Base-by-base conservation (phyloP, 2,888 invertebrate genomes). In the Drosophila yooni region DNA sequence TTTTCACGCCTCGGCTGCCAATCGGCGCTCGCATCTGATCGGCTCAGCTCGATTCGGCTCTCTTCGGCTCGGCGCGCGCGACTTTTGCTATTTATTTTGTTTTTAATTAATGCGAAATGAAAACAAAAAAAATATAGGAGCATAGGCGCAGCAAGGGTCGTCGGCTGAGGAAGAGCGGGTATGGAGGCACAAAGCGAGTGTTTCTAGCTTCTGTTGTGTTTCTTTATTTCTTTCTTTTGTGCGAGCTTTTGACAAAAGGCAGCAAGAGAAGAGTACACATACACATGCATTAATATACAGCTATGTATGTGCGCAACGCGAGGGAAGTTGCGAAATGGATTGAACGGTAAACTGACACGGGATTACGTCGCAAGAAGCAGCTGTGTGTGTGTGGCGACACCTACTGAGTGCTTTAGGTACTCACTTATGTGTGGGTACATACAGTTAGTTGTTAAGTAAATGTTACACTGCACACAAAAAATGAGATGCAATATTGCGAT, bases 101-200 rank as follows among this genome's bases (percentile, higher is more conserved):
- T 89, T 90, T 90, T 90, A 90, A 89, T 90, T 90, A 91, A 90
- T 89, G 89, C 90, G 89, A 90, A 89, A 87, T 89, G 85, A 83
- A 79, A 83, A 84, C 87, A 87, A 91, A 86, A 88, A 25, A 90
- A 86, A 85, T 10, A 33, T 78, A 90, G 71, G 79, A 74, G 75
- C 74, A 82, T 82, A 85, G 81, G 77, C 89, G 64, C 82, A 63
- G 69, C 59, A 36, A 68, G 60, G 69, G 58, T 67, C 48, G 72
- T 79, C 54, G 76, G 15, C 11, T 59, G 52, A 61, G 75, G 57
- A 31, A 21, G 46, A 60, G 62, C 48, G 67, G 11, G 34, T 5
- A 36, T 57, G 75, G 62, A 74, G 25, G 25, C 25, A 46, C 51
- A 68, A 63, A 56, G 66, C 50, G 40, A 66, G 51, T 74, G 48